These are phyloP conservation scores for Archilochus colubris DNA, from an alignment of 2,113 vertebrate species.

Conservation along the genomic window DNA sequence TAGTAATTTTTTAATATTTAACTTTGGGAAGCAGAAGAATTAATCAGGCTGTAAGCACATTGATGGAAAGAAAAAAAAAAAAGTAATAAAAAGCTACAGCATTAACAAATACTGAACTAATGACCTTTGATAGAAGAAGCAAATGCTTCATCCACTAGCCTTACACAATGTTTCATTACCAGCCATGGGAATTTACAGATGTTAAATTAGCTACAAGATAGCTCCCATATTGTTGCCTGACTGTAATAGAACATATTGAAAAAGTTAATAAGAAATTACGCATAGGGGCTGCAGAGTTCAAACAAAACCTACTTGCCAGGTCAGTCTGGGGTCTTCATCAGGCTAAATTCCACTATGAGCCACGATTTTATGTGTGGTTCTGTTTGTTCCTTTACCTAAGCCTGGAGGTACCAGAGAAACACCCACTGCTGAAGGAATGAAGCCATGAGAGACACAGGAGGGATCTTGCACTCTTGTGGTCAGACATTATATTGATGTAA, in stretches of 20 bases:
- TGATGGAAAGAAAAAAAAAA: neutral
- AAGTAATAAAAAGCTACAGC: slow-evolving; percentile 33
- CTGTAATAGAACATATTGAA: slow-evolving; percentile 47
- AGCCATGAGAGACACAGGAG: neutral
- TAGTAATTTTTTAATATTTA: neutral
- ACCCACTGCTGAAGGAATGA: neutral
- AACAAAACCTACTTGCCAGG: slow-evolving; percentile 1
- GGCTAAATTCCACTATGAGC: neutral
- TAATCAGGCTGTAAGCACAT: neutral
- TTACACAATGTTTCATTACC: slow-evolving; percentile 43
- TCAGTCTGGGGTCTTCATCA: slow-evolving; percentile 24
- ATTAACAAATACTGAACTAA: slow-evolving; percentile 53
- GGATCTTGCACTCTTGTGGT: neutral
- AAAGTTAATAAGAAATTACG: slow-evolving; percentile 54
- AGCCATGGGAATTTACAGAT: slow-evolving; percentile 65
- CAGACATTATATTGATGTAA: fast-evolving
- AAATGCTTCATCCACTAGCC: slow-evolving; percentile 22
- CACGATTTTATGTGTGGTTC: fast-evolving
- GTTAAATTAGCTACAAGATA: slow-evolving; percentile 64
- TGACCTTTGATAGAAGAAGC: slow-evolving; percentile 60
- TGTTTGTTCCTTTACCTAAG: neutral
- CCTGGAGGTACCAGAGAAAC: neutral
- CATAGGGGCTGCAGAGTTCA: neutral
- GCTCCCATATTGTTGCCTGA: slow-evolving; percentile 41
- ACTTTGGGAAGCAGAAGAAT: slow-evolving; percentile 21